These are phyloP conservation scores for Anseranas semipalmata DNA, from an alignment of 2,113 vertebrate species.

Conservation along the genomic window DNA sequence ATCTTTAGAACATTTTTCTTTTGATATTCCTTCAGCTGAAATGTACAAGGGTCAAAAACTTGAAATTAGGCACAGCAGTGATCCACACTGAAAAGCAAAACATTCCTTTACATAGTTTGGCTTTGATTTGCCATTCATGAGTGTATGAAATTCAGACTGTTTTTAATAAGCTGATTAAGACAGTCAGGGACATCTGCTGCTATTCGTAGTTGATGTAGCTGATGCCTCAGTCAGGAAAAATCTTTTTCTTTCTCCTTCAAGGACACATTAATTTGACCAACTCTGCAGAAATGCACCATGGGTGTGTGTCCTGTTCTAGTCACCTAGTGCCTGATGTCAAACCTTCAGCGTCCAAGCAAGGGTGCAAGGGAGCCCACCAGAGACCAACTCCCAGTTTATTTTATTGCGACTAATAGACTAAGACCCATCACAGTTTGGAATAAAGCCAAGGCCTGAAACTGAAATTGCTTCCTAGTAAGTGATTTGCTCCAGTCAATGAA, in stretches of 20 bases:
- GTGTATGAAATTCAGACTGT: neutral
- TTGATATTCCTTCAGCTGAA: neutral
- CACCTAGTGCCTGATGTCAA: neutral
- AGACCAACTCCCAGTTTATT: neutral
- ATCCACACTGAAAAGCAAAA: neutral
- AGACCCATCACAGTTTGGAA: neutral
- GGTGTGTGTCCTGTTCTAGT: neutral
- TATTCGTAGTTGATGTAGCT: neutral
- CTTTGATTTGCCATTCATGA: neutral
- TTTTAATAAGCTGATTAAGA: neutral
- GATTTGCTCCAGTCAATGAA: constrained; percentile 8
- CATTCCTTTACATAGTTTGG: neutral
- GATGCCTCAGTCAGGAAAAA: neutral
- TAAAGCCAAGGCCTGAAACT: neutral
- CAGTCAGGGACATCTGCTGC: neutral
- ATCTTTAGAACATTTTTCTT: neutral
- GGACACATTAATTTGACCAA: neutral
- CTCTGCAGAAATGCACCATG: neutral
- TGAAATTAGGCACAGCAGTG: neutral
- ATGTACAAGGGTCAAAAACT: neutral
- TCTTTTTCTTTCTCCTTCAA: neutral
- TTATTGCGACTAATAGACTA: neutral
- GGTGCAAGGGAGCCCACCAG: neutral
- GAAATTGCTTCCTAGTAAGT: constrained; percentile 14
- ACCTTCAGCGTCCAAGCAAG: neutral